Evolutionary conservation across 2,797 vertebrate species (phyloP).

Genomic region (Apodemus agrarius): DNA sequence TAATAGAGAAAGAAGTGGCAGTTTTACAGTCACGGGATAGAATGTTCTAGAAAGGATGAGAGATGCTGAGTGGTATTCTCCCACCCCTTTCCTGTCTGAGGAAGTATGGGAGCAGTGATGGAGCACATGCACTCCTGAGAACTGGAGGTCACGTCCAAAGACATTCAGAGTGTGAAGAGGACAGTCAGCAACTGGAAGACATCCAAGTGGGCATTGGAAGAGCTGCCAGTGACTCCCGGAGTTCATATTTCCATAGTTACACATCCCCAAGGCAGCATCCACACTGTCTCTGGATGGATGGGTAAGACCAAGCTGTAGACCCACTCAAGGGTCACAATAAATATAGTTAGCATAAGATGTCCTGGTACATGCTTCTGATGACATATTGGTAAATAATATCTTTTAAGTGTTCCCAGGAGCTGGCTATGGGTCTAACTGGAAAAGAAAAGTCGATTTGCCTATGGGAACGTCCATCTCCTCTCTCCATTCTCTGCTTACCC

Average conservation of each 20-base stretch:
- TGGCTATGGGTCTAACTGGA: not conserved
- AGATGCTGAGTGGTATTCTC: not conserved
- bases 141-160: not conserved
- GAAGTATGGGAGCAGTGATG: not conserved
- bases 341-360: not conserved
- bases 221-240: not conserved
- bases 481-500: not conserved
- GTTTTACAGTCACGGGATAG: not conserved
- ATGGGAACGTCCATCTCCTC: not conserved
- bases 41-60: not conserved
- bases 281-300: not conserved
- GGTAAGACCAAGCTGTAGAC: not conserved
- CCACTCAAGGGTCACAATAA: not conserved
- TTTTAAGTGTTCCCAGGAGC: not conserved
- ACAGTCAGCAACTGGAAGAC: accelerated
- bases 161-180: not conserved
- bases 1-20: not conserved
- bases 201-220: no score
- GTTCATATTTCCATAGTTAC: not conserved
- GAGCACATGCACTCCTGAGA: not conserved
- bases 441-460: not conserved
- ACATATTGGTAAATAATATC: not conserved
- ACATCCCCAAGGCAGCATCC: not conserved
- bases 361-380: not conserved
- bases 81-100: not conserved